phyloP scores from a whole-genome alignment of 2,113 vertebrate species.

The Hippocampus mohnikei region DNA sequence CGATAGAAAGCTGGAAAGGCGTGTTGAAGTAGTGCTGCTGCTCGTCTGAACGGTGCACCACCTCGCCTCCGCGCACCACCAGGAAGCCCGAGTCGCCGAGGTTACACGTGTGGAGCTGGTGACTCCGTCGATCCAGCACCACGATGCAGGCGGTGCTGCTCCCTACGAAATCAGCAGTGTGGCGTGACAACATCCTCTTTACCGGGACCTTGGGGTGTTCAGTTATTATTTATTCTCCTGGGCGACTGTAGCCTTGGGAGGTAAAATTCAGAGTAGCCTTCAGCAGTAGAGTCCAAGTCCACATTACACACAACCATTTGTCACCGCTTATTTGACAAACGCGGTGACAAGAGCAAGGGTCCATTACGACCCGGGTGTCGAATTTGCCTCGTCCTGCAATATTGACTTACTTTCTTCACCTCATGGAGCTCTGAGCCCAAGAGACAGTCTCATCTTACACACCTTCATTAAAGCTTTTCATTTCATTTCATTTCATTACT shows the following conservation, averaged over 20 bases:
- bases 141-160: conserved; percentile 94
- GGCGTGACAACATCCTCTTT: background rate
- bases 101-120: conserved; percentile 92
- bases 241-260: background rate
- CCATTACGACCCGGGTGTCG: conserved; percentile 27
- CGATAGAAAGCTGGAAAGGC: conserved; percentile 95
- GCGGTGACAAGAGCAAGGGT: background rate
- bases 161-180: conserved; percentile 64
- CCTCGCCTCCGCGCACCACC: conserved; percentile 92
- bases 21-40: conserved; percentile 94
- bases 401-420: conserved; percentile 32
- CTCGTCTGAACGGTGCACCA: conserved; percentile 94
- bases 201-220: background rate
- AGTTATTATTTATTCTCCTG: background rate
- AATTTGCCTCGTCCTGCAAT: conserved; percentile 16
- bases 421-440: conserved; percentile 10
- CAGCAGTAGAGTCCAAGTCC: conserved; percentile 16
- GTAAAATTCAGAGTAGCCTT: conserved; percentile 31
- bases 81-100: conserved; percentile 95
- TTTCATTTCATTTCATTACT: no score
- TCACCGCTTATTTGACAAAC: conserved; percentile 39
- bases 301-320: conserved; percentile 40
- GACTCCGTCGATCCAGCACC: conserved; percentile 88
- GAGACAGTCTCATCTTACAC: background rate
- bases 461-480: no score